These are phyloP conservation scores for Pluvialis apricaria DNA, from an alignment of 2,113 vertebrate genomes.

Conservation along the genomic window DNA sequence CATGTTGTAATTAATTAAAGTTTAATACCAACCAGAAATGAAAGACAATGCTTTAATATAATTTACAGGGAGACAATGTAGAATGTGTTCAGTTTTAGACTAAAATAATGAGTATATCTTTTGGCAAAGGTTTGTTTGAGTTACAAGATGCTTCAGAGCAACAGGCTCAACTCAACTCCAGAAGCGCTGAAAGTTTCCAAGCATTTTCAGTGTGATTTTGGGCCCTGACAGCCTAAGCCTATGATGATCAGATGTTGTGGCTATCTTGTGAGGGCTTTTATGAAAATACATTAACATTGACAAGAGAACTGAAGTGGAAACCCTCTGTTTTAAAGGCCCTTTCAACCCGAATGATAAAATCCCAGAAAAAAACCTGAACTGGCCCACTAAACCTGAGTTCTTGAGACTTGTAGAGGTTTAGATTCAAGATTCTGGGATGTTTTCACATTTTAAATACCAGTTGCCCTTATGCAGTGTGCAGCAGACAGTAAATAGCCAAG, in stretches of 20 bases:
- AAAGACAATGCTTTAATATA: neutral
- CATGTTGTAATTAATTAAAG: neutral
- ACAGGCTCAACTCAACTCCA: neutral
- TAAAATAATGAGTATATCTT: neutral
- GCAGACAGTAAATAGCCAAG: neutral
- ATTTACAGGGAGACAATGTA: neutral
- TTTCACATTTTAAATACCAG: neutral
- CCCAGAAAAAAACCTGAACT: neutral
- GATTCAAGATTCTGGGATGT: neutral
- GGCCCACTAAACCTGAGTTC: neutral
- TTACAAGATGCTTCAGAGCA: neutral
- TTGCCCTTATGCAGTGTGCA: neutral
- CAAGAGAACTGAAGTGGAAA: neutral
- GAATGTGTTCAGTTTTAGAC: neutral
- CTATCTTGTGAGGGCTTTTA: neutral
- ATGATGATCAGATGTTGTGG: neutral
- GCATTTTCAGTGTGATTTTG: neutral
- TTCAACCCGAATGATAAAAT: neutral
- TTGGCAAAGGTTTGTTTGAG: neutral
- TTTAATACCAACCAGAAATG: neutral
- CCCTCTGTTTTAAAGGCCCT: neutral
- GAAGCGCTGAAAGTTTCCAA: neutral
- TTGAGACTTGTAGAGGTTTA: neutral
- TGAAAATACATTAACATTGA: neutral
- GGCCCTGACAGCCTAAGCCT: neutral